A percentile compares a stretch with the other conserved stretches of the same genome.
These are phyloP conservation scores for Chaetorhynchus papuensis DNA, from an alignment of 2,113 vertebrate genomes.

Conservation along the genomic window DNA sequence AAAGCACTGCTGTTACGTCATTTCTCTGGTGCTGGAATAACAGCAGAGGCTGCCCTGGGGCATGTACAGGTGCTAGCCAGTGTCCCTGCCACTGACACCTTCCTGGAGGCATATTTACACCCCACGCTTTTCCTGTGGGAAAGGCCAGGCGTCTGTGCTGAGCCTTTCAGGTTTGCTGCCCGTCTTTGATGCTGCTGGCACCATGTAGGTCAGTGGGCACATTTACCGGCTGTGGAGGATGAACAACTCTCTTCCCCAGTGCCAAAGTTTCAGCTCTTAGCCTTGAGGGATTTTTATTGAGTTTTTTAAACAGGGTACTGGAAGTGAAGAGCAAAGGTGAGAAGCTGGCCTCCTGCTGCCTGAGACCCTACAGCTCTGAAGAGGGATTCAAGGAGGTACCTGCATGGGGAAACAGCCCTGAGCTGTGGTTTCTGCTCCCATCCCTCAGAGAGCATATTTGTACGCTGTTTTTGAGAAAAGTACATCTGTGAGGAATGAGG, in stretches of 20 bases:
- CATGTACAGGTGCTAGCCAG: neutral
- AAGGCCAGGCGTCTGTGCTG: neutral
- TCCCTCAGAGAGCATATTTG: neutral
- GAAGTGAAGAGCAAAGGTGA: neutral
- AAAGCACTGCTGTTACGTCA: neutral
- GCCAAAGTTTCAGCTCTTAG: neutral
- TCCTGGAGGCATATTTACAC: neutral
- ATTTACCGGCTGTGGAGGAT: neutral
- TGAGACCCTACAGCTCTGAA: neutral
- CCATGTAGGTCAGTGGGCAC: neutral
- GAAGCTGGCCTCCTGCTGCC: neutral
- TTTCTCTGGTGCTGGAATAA: neutral
- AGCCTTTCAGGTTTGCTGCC: neutral
- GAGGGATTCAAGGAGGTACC: neutral
- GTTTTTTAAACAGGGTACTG: neutral
- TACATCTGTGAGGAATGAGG: neutral
- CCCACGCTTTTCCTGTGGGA: neutral
- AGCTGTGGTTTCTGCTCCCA: neutral
- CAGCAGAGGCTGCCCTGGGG: neutral
- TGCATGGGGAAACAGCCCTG: fast-evolving
- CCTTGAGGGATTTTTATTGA: neutral
- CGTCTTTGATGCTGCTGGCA: neutral
- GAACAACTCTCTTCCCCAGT: neutral
- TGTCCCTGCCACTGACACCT: neutral
- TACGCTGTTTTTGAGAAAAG: neutral